Percentiles rank a stretch among this genome's conserved stretches.
phyloP scores from a whole-genome alignment of 2,113 vertebrate species.

The Lutjanus erythropterus region DNA sequence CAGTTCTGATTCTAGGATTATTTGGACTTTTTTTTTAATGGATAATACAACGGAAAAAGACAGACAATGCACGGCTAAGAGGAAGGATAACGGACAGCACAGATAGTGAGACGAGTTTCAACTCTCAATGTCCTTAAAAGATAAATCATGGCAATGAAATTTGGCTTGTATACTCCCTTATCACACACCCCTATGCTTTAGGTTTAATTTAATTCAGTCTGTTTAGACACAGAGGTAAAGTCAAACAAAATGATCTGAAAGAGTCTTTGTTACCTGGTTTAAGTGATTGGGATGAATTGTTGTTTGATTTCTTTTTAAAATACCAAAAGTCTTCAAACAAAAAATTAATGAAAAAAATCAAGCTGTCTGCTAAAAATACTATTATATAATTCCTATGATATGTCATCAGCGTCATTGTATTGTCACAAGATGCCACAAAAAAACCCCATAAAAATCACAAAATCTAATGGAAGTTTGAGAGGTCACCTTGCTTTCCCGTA shows the following conservation, averaged over 20 bases:
- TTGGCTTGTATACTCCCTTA: neutral
- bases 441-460: neutral
- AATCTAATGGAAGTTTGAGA: neutral
- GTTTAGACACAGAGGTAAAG: neutral
- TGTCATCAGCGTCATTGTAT: neutral
- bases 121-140: conserved; percentile 10
- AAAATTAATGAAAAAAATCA: neutral
- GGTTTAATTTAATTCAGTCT: conserved; percentile 6
- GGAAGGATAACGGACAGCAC: neutral
- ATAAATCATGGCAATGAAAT: conserved; percentile 10
- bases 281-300: neutral
- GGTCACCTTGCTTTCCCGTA: too few relatives aligned
- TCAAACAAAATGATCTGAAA: neutral
- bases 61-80: neutral
- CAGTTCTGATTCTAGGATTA: conserved; percentile 3
- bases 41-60: neutral
- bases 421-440: neutral
- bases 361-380: neutral
- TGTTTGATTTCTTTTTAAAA: neutral
- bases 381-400: neutral
- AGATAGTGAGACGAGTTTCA: conserved; percentile 9
- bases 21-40: neutral
- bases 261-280: neutral
- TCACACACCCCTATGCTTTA: conserved; percentile 6
- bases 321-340: neutral